Conservation (phyloP, 2,797 vertebrate genomes). For the Manis javanica region DNA sequence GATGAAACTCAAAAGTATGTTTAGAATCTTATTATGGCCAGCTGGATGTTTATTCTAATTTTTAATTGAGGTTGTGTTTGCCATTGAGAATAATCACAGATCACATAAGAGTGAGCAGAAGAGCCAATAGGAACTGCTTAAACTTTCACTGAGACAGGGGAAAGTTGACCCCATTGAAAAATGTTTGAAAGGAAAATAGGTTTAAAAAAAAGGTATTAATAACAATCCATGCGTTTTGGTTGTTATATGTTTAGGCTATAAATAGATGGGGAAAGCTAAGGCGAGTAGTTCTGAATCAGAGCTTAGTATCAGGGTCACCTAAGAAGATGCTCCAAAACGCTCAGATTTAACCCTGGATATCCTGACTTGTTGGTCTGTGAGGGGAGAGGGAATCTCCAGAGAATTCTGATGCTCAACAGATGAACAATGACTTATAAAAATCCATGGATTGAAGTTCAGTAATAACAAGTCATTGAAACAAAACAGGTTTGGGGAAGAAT, state of each 20-base stretch:
- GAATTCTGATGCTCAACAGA: background rate
- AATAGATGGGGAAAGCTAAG: background rate
- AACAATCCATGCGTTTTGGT: background rate
- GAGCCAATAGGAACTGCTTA: background rate
- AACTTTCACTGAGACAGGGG: background rate
- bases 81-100: background rate
- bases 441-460: background rate
- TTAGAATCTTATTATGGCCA: background rate
- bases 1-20: background rate
- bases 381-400: background rate
- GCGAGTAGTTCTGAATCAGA: background rate
- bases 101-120: background rate
- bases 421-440: background rate
- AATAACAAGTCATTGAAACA: constrained; percentile 11
- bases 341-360: background rate
- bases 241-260: background rate
- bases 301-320: background rate
- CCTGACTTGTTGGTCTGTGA: background rate
- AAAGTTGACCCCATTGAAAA: background rate
- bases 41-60: background rate
- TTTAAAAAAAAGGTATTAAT: background rate
- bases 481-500: background rate
- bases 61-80: background rate
- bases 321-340: background rate
- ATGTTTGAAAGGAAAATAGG: background rate